Evolutionary conservation across 1,140 invertebrate genomes (phyloP), one percentile per base, ranked within the genome.

Genomic region (Mamestra configurata): DNA sequence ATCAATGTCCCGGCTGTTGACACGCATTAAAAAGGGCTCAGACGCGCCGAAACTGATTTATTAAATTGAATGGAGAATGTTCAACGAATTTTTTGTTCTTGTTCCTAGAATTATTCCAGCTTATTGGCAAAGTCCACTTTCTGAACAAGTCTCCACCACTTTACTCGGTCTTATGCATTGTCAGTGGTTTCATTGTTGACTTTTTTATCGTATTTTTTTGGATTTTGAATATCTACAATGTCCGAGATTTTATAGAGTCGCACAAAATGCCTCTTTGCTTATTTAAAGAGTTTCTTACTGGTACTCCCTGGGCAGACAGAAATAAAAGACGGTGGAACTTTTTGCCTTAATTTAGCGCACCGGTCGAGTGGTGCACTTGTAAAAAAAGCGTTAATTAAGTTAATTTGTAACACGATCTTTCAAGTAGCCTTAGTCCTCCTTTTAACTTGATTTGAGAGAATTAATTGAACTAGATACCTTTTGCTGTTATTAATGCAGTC

Each of bases 11-110:
- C 37, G 22, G 40, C 15, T 70, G 66, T 70, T 70, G 66, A 70
- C 66, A 70, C 66, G 66, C 66, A n/a, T 70, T 70, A 43, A 46
- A 49, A 70, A 22, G 43, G 66, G 22, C 66, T 70, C 66, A 70
- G 66, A 46, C 66, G 22, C 66, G 66, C 66, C 66, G 66, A 70
- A 70, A 70, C 66, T 70, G 66, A 70, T 70, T 70, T 70, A 70
- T 70, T 49, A 49, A 46, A 46, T 24, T 70, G 27, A 70, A 27
- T 27, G 37, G 37, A 46, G 40, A 70, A 49, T 24, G 40, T 70
- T 70, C 20, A 46, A 35, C 37, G 22, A 8, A 49, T 61, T 70
- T 70, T 64, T 64, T 64, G 35, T 61, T 35, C 57, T 37, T 64
- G 59, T 66, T 66, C 18, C 61, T 18, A 40, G 61, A 40, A 66